Evolutionary conservation across 2,797 vertebrate genomes (phyloP).

Genomic region (Tamandua tetradactyla): DNA sequence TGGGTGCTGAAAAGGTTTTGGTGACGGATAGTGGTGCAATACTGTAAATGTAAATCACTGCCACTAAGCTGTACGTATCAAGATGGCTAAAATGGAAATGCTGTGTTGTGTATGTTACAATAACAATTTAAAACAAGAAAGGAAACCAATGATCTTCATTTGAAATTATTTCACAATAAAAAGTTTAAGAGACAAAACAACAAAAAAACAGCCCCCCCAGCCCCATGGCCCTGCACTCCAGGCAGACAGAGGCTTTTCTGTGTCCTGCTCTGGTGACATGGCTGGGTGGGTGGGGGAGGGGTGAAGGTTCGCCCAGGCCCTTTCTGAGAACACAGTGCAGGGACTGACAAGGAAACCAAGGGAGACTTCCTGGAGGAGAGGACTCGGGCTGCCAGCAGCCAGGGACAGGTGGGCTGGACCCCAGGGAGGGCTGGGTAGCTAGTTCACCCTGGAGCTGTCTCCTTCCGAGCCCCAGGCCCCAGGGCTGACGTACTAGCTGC

Average conservation of each 20-base stretch:
- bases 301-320: background rate
- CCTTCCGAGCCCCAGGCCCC: background rate
- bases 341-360: background rate
- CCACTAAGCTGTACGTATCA: too few relatives aligned
- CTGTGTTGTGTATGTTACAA: too few relatives aligned
- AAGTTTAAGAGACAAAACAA: background rate
- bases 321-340: conserved; percentile 48
- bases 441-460: background rate
- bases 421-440: background rate
- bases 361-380: conserved; percentile 43
- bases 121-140: too few relatives aligned
- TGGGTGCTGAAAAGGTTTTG: too few relatives aligned
- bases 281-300: background rate
- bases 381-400: background rate
- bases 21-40: too few relatives aligned
- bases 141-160: too few relatives aligned
- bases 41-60: too few relatives aligned
- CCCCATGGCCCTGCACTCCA: background rate
- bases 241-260: background rate
- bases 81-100: too few relatives aligned
- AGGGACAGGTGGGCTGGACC: background rate
- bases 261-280: background rate
- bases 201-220: background rate
- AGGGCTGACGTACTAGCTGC: background rate
- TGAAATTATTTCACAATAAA: too few relatives aligned